Base-by-base conservation (phyloP, 2,888 invertebrate species). In the Axea sp. region DNA sequence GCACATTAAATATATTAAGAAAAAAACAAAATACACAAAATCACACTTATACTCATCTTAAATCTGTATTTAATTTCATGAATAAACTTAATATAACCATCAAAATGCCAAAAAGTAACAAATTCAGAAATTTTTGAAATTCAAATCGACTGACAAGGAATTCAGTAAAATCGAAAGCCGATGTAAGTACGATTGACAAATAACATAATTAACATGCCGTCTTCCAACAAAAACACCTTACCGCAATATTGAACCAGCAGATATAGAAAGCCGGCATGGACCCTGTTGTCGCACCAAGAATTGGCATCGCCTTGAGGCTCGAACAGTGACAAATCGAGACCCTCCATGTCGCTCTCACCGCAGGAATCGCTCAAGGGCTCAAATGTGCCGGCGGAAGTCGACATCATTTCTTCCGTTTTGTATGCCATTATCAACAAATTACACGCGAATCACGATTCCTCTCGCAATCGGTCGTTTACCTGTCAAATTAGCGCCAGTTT, bases 251-350 rank as follows among this genome's bases (percentile, higher is more conserved):
- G 83, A 51, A 84, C 80, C 65, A 87, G 83, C 64, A 87, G 81
- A 78, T 84, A 84, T 71, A 87, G 85, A 73, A 83, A 84, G 67
- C 87, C 87, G 51, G 86, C 86, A 73, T 85, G 86, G 64, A 87
- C 83, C 57, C 83, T 82, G 65, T 83, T 81, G 78, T 84, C 82
- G 80, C 84, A 86, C 86, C 85, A 86, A 75, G 84, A 86, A 78
- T 79, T 82, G 53, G 79, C 73, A 77, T 84, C 84, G 73, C 81
- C 81, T 45, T 91, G 91, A 43, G 92, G 92, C 84, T 92, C 92
- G 85, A 92, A 92, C 78, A 92, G 87, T 73, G 92, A 89, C 82
- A 92, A 88, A 87, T 92, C 92, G 78, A 92, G 88, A 74, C 92
- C 92, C 77, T 92, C 92, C 91, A 92, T 91, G 86, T 92, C 92